These are phyloP conservation scores for Chelonia mydas DNA, from an alignment of 2,797 vertebrate genomes.

Conservation along the genomic window DNA sequence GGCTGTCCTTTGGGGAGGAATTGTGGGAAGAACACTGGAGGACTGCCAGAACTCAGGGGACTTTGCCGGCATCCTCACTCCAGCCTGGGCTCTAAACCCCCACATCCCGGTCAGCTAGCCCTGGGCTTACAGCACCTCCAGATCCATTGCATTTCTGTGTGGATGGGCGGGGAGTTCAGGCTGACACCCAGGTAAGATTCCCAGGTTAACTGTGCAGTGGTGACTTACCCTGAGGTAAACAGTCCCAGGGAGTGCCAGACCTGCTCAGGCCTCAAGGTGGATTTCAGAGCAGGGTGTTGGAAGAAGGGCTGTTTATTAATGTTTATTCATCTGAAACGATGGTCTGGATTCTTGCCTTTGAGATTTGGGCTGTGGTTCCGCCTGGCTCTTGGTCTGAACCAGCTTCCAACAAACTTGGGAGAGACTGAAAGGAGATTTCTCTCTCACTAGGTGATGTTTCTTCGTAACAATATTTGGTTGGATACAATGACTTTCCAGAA, in stretches of 20 bases:
- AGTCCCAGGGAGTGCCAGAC: too few species aligned
- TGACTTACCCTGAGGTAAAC: neutral
- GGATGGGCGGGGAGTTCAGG: too few species aligned
- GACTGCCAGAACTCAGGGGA: neutral
- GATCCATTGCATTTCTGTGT: neutral
- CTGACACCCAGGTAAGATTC: neutral
- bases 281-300: neutral
- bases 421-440: rapidly evolving
- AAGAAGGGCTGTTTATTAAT: neutral
- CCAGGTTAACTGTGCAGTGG: neutral
- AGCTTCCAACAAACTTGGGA: rapidly evolving
- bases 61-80: neutral
- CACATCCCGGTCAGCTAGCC: neutral
- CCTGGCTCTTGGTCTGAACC: neutral
- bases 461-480: neutral
- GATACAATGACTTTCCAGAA: neutral
- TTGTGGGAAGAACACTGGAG: neutral
- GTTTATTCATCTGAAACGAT: neutral
- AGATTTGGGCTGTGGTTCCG: neutral
- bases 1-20: neutral
- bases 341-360: neutral
- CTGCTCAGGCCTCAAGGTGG: neutral
- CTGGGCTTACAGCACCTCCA: neutral
- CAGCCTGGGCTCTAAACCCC: neutral
- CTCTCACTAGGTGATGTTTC: neutral